Evolutionary conservation across 64 coral and sea anemone species (phyloP).

Genomic region (Acropora tenuis): DNA sequence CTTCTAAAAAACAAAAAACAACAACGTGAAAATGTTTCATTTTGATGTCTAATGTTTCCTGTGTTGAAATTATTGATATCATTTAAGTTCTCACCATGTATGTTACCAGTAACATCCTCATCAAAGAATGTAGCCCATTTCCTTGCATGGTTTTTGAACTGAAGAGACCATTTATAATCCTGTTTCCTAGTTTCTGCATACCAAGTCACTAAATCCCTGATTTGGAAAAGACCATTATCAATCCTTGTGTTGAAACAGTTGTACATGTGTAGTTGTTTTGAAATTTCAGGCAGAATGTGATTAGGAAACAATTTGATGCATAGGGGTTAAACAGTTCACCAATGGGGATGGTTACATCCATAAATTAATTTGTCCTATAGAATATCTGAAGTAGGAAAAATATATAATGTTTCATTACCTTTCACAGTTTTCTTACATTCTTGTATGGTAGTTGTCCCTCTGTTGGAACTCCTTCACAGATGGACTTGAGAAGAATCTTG

Average conservation of each 20-base stretch:
- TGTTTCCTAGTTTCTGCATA: not conserved
- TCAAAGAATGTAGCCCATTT: constrained; percentile 31
- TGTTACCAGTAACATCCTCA: constrained; percentile 72
- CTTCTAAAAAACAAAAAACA: no score
- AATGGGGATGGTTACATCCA: not conserved
- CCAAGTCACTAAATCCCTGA: not conserved
- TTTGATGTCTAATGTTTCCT: no score
- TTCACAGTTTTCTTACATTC: constrained; percentile 30
- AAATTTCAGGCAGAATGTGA: no score
- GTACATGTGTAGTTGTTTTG: no score
- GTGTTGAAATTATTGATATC: no score
- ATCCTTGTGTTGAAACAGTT: no score
- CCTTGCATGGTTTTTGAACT: constrained; percentile 14
- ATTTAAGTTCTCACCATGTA: constrained; percentile 51
- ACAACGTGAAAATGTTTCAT: no score
- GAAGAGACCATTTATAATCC: not conserved
- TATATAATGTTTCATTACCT: not conserved
- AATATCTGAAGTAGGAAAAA: not conserved
- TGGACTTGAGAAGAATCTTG: not conserved
- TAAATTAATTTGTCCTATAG: not conserved
- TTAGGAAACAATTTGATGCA: not conserved
- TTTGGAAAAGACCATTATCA: no score
- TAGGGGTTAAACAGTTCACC: not conserved
- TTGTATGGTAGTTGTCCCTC: not conserved
- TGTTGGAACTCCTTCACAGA: not conserved